Evolutionary conservation across 2,888 invertebrate genomes (phyloP), one percentile per base, ranked within the genome.

Genomic region (Conistra vaccinii): DNA sequence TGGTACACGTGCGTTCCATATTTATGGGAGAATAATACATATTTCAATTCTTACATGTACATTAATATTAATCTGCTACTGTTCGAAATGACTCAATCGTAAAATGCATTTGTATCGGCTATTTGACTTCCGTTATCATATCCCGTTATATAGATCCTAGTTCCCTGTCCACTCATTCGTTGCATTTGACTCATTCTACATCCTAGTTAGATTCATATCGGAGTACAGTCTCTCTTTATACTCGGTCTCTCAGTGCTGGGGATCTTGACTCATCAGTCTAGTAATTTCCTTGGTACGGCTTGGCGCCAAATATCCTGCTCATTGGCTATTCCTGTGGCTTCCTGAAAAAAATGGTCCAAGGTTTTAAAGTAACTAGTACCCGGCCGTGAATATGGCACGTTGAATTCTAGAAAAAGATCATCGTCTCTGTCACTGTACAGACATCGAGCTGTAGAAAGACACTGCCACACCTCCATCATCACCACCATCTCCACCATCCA

Each of bases 21-120:
- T 60, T 79, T 75, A 78, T 78, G 32, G 45, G 74, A 62, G 66
- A 29, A 72, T 78, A 55, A 70, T 83, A 57, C 23, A 71, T 69
- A 26, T 35, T 57, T 78, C 20, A 45, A 20, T 57, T 10, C 20
- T 20, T 20, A 29, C 7, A 57, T 42, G n/a, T 26, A 7, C 42
- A 57, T 77, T 51, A 48, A 57, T 81, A 63, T 76, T 68, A 26
- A 68, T 76, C 10, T 32, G 51, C 20, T 63, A n/a, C 35, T 23
- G 45, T 62, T 78, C 1, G 10, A 29, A 60, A 72, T 80, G 67
- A 72, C 29, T 78, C 69, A 76, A 63, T 58, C 10, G 35, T 62
- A 35, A 62, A 51, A 39, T 45, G 51, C 29, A 62, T 73, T 80
- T 7, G 42, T 45, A 45, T 39, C n/a, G 9, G 61, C 10, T 39